These are phyloP conservation scores for Nomia melanderi DNA, from an alignment of 1,140 invertebrate species.

Conservation along the genomic window DNA sequence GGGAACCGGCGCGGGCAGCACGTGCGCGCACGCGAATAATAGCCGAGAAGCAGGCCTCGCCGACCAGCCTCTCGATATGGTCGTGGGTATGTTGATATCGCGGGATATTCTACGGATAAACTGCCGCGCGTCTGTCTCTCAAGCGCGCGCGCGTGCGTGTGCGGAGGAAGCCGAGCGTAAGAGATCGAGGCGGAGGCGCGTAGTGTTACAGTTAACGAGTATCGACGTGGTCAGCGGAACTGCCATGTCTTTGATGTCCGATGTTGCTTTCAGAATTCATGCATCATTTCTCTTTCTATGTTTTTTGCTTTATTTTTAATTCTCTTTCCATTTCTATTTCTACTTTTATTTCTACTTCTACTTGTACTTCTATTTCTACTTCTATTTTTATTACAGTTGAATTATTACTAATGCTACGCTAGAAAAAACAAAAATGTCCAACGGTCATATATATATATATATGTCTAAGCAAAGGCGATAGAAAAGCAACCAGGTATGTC, in stretches of 20 bases:
- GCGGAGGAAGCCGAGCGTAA: constrained; percentile 8
- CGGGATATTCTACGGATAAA: constrained; percentile 26
- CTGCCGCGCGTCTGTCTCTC: not conserved
- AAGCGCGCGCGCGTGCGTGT: not conserved
- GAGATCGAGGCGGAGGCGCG: constrained; percentile 59
- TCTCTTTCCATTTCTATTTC: too few relatives aligned
- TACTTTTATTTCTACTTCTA: too few relatives aligned
- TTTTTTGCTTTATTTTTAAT: too few relatives aligned
- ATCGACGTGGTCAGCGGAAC: constrained; percentile 69
- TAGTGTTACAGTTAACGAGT: constrained; percentile 76
- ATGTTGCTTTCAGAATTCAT: constrained; percentile 10
- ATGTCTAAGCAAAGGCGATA: too few relatives aligned
- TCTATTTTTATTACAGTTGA: too few relatives aligned
- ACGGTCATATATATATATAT: too few relatives aligned
- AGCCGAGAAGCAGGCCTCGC: constrained; percentile 10
- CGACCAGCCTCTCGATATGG: constrained; percentile 13
- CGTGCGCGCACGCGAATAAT: constrained; percentile 50
- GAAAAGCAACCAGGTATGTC: too few relatives aligned
- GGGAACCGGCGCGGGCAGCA: constrained; percentile 34
- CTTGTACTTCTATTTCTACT: too few relatives aligned
- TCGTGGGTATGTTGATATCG: constrained; percentile 15
- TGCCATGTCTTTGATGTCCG: constrained; percentile 63
- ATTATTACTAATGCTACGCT: too few relatives aligned
- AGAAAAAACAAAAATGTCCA: too few relatives aligned
- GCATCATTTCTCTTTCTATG: constrained; percentile 8